Evolutionary conservation across 1,140 invertebrate genomes (phyloP).

Genomic region (Chlorops oryzae): DNA sequence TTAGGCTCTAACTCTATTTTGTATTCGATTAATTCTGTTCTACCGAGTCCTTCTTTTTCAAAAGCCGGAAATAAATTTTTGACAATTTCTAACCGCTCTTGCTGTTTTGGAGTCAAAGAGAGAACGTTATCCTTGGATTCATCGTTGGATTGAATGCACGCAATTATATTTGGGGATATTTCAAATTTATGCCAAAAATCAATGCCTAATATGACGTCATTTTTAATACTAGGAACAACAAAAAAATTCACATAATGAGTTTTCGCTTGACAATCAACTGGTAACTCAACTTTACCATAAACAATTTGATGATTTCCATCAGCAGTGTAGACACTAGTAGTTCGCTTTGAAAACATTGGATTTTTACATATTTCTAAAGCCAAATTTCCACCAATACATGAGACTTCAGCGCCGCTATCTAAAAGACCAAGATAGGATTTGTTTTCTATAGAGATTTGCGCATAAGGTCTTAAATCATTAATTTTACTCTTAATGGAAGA

Average conservation of each 20-base stretch:
- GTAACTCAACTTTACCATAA: too few species aligned
- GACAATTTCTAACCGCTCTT: too few species aligned
- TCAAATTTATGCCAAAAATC: constrained; percentile 1
- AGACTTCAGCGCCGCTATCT: too few species aligned
- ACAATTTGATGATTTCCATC: too few species aligned
- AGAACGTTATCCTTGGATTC: too few species aligned
- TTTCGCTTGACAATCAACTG: too few species aligned
- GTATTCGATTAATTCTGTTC: constrained; percentile 6
- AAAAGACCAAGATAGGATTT: too few species aligned
- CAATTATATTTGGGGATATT: neutral
- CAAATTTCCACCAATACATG: neutral
- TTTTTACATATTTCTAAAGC: neutral
- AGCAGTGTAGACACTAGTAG: too few species aligned
- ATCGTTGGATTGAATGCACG: neutral
- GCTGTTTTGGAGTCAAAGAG: too few species aligned
- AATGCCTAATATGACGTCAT: neutral
- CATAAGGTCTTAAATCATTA: neutral
- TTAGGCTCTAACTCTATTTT: constrained; percentile 1
- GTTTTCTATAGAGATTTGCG: neutral
- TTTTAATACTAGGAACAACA: too few species aligned
- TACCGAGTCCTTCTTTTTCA: constrained; percentile 3
- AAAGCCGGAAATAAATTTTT: too few species aligned
- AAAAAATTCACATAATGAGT: too few species aligned
- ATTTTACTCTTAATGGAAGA: neutral
- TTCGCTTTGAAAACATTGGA: neutral